Base-by-base conservation (phyloP, 2,888 invertebrate species). In the Frankliniella intonsa region DNA sequence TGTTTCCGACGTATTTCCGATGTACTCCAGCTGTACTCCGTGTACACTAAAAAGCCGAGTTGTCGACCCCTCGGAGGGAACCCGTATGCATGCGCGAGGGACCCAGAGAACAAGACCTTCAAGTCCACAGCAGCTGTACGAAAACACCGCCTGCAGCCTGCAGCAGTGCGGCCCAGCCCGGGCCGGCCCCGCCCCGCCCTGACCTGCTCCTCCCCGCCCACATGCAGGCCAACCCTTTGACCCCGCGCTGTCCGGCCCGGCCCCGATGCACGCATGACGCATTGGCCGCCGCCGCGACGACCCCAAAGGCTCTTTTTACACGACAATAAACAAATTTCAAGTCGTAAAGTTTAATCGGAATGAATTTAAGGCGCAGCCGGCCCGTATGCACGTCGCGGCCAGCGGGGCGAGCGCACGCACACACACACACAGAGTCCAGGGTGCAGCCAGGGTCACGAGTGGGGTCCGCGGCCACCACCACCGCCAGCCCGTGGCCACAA, bases 281-380 rank as follows among this genome's bases (percentile, higher is more conserved):
- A 38, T 38, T 38, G 38, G 38, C 38, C 38, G 38, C 38, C 3
- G 38, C 38, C 38, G 5, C 38, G 38, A 38, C 38, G 38, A 38
- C 38, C 38, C 38, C 55, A 55, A 12, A 55, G 19, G 25, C 69
- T 10, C 8, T 22, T 76, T 76, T 76, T 76, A 76, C 69, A 76
- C 69, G 69, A 76, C 69, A 76, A 76, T 76, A 76, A 76, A 76
- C 69, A 76, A 76, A 76, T 76, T 76, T 76, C 69, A 76, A 76
- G 69, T 76, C 69, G 69, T 76, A 76, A 76, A 76, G 69, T 76
- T 76, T 76, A 76, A 76, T 76, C 69, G 69, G 69, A 76, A 76
- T 76, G 69, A 76, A 76, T 76, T 76, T 76, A 76, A 76, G 25
- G 69, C 69, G 69, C 12, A 22, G 55, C 55, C n/a, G 22, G 12